A percentile compares a stretch with the other conserved stretches of the same genome.
Conservation (phyloP, 2,113 vertebrate species). For the Ageneiosus marmoratus region DNA sequence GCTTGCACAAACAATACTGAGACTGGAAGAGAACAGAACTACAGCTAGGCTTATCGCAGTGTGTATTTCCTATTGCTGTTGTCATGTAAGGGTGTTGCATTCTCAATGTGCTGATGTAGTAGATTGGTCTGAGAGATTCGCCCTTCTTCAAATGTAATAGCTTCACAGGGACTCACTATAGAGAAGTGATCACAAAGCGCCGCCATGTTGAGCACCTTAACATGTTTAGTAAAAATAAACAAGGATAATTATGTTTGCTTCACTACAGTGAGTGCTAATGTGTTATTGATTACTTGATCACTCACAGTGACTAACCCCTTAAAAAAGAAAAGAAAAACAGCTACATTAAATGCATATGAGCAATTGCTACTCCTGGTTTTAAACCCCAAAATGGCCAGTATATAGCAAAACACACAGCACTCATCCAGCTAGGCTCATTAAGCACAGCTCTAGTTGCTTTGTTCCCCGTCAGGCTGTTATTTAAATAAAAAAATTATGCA, state of each 20-base stretch:
- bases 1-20: background rate
- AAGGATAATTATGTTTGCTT: constrained; percentile 10
- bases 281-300: constrained; percentile 18
- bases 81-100: constrained; percentile 12
- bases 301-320: background rate
- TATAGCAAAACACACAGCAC: background rate
- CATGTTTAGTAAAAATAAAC: background rate
- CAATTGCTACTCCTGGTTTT: background rate
- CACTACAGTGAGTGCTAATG: constrained; percentile 25
- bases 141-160: constrained; percentile 13
- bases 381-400: background rate
- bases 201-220: background rate
- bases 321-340: background rate
- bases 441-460: background rate
- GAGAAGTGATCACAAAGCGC: background rate
- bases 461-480: background rate
- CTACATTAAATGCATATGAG: background rate
- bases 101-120: constrained; percentile 12
- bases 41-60: background rate
- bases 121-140: background rate
- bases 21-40: background rate
- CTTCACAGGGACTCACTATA: background rate
- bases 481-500: background rate
- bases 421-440: background rate
- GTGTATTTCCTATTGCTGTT: constrained; percentile 11